Percentiles rank a stretch among this genome's conserved stretches.
These are phyloP conservation scores for Deroplatys truncata DNA, from an alignment of 2,888 invertebrate genomes.

Conservation along the genomic window DNA sequence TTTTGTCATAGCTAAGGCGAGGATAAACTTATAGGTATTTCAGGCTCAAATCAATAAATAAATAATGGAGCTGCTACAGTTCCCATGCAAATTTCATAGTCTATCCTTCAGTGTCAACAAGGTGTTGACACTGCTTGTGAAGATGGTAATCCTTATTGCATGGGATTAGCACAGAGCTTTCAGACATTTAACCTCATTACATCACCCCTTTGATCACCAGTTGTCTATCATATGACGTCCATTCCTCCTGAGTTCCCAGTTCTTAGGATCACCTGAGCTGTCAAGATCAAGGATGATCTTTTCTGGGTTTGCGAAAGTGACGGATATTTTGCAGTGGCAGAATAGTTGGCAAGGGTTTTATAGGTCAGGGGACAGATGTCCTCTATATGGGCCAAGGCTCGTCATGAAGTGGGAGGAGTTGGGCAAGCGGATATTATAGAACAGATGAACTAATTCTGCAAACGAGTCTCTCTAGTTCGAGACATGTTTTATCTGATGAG, in stretches of 20 bases:
- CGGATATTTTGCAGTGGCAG: neutral
- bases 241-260: neutral
- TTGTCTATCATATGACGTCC: neutral
- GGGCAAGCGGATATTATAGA: neutral
- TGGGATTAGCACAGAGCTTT: neutral
- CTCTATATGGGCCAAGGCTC: neutral
- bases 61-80: too few relatives aligned
- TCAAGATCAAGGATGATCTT: neutral
- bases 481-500: too few relatives aligned
- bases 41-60: too few relatives aligned
- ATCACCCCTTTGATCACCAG: neutral
- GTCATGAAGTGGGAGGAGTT: neutral
- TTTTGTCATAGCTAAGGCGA: too few relatives aligned
- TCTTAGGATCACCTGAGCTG: neutral
- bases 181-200: neutral
- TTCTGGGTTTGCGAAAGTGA: neutral
- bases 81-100: too few relatives aligned
- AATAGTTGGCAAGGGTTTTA: neutral
- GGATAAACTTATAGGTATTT: too few relatives aligned
- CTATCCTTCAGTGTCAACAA: too few relatives aligned
- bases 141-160: too few relatives aligned
- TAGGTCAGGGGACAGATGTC: neutral
- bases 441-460: too few relatives aligned
- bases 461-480: too few relatives aligned
- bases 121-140: too few relatives aligned